These are phyloP conservation scores for Xyliphius kryptos DNA, from an alignment of 2,113 vertebrate species.

Conservation along the genomic window DNA sequence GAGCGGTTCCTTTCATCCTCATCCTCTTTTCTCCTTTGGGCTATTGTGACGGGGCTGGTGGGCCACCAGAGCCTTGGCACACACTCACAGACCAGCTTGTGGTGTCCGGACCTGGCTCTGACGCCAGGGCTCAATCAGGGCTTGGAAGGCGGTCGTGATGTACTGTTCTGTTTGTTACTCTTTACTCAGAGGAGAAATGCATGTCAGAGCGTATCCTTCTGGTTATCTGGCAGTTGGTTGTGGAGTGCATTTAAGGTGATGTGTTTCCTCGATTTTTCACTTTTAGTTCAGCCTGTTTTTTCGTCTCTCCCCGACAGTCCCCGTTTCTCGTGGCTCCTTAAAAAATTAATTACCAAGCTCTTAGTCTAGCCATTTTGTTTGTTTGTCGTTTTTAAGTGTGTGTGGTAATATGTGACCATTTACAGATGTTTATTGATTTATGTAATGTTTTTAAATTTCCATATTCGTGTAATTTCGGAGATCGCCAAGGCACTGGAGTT, in stretches of 20 bases:
- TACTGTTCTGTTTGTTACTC: not conserved
- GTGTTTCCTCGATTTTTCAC: not conserved
- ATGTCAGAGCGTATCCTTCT: not conserved
- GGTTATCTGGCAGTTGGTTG: not conserved
- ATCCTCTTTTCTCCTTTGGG: slow-evolving; percentile 25
- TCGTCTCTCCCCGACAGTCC: no score
- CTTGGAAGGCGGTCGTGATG: slow-evolving; percentile 16
- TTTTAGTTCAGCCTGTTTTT: not conserved
- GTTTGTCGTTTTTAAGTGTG: no score
- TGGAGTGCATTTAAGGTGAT: not conserved
- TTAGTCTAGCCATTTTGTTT: no score
- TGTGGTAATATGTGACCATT: no score
- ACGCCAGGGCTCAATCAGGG: slow-evolving; percentile 12
- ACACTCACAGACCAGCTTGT: slow-evolving; percentile 32
- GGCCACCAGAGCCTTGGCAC: slow-evolving; percentile 25
- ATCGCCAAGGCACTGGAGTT: no score
- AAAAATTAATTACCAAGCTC: no score
- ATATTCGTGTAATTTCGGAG: no score
- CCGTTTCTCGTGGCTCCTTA: no score
- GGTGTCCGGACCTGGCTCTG: slow-evolving; percentile 21
- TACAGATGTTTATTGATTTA: no score
- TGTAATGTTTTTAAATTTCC: no score
- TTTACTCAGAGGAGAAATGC: slow-evolving; percentile 12
- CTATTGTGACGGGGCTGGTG: slow-evolving; percentile 23
- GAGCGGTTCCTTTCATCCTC: slow-evolving; percentile 26